Percentiles rank a stretch among this genome's conserved stretches.
These are phyloP conservation scores for Drosophila repleta DNA, from an alignment of 1,140 invertebrate genomes.

Conservation along the genomic window DNA sequence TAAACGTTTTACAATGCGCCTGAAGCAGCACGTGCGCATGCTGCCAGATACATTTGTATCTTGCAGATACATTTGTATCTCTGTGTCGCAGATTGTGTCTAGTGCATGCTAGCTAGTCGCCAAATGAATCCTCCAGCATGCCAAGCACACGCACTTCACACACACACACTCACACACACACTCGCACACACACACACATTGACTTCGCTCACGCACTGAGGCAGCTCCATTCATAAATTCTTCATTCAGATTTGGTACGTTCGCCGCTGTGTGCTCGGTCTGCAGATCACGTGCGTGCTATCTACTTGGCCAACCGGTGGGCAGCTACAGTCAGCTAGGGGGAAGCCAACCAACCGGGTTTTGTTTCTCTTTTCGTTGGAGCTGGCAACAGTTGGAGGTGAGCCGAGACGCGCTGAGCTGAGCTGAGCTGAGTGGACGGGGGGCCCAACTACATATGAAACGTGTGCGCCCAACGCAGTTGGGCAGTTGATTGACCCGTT, in stretches of 20 bases:
- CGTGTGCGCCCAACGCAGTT: slow-evolving; percentile 25
- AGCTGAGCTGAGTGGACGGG: background rate
- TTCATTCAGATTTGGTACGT: slow-evolving; percentile 66
- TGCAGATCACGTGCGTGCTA: slow-evolving; percentile 75
- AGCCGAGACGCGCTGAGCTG: no score
- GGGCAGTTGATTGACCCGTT: slow-evolving; percentile 74
- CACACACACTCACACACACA: slow-evolving; percentile 11
- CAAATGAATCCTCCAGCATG: slow-evolving; percentile 29
- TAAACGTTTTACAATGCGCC: slow-evolving; percentile 17
- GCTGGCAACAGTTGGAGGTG: no score
- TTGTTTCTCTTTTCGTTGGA: background rate
- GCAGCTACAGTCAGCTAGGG: slow-evolving; percentile 17
- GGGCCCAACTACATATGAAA: slow-evolving; percentile 7
- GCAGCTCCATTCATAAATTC: slow-evolving; percentile 76
- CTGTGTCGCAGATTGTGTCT: slow-evolving; percentile 11
- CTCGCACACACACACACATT: background rate
- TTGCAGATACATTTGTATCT: slow-evolving; percentile 31
- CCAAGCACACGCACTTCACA: slow-evolving; percentile 1
- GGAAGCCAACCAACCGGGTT: slow-evolving; percentile 19
- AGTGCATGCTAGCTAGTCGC: background rate
- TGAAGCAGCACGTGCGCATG: slow-evolving; percentile 32
- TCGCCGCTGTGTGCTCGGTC: slow-evolving; percentile 42
- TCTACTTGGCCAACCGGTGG: slow-evolving; percentile 52
- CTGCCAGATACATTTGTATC: slow-evolving; percentile 35
- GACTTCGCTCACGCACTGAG: slow-evolving; percentile 46